Percentiles rank a stretch among this genome's conserved stretches.
These are phyloP conservation scores for Aphidius ervi DNA, from an alignment of 1,140 invertebrate species.

Conservation along the genomic window DNA sequence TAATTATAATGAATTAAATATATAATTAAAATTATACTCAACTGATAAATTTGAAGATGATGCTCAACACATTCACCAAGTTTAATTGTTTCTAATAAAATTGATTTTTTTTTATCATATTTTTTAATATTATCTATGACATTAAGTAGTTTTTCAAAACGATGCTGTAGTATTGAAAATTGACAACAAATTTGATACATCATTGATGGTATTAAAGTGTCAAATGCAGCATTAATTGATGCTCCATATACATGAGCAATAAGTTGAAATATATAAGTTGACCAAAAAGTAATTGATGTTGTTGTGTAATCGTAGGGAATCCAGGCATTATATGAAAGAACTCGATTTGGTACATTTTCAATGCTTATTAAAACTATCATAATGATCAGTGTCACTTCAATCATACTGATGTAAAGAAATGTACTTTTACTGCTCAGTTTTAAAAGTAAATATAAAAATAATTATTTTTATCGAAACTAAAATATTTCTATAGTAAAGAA, in stretches of 20 bases:
- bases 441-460: too few species aligned
- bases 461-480: too few species aligned
- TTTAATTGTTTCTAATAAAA: not conserved
- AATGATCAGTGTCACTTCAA: not conserved
- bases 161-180: slow-evolving; percentile 5
- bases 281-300: not conserved
- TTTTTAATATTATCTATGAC: not conserved
- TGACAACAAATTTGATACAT: slow-evolving; percentile 11
- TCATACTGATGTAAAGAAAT: not conserved
- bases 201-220: slow-evolving; percentile 9
- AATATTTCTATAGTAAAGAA: too few species aligned
- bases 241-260: slow-evolving; percentile 1
- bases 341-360: not conserved
- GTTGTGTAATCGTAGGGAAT: not conserved
- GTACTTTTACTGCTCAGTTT: not conserved
- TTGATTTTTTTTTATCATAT: not conserved
- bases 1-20: too few species aligned
- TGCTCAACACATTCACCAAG: slow-evolving; percentile 10
- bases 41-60: slow-evolving; percentile 11
- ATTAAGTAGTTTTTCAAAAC: not conserved
- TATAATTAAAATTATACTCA: not conserved
- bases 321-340: slow-evolving; percentile 1
- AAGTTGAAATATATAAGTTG: slow-evolving; percentile 1
- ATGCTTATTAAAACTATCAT: not conserved
- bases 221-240: not conserved